Evolutionary conservation across 1,140 invertebrate species (phyloP).

Genomic region (Conopomorpha cramerella): DNA sequence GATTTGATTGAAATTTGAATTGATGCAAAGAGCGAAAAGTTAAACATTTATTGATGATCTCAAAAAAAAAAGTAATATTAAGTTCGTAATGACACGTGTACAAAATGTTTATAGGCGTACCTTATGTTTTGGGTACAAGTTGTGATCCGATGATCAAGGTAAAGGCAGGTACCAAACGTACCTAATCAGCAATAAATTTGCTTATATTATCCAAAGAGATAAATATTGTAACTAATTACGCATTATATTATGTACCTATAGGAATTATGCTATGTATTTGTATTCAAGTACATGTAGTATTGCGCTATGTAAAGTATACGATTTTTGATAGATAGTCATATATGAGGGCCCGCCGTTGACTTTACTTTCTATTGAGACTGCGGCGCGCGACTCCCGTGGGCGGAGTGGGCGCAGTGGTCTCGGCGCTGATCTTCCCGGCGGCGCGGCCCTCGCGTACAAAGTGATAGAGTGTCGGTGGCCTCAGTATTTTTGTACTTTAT

Average conservation of each 20-base stretch:
- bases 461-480: slow-evolving; percentile 55
- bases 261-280: slow-evolving; percentile 21
- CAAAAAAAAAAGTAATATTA: too few species aligned
- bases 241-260: slow-evolving; percentile 16
- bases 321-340: slow-evolving; percentile 22
- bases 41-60: too few species aligned
- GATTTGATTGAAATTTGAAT: too few species aligned
- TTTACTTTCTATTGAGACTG: background rate
- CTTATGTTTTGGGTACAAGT: too few species aligned
- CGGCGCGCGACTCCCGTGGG: too few species aligned
- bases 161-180: too few species aligned
- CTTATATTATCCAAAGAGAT: slow-evolving; percentile 52
- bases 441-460: slow-evolving; percentile 48
- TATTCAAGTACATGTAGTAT: background rate
- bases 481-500: slow-evolving; percentile 59
- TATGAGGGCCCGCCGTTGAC: slow-evolving; percentile 10
- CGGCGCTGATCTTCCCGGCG: slow-evolving; percentile 30
- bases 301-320: slow-evolving; percentile 50
- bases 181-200: too few species aligned
- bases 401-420: slow-evolving; percentile 1
- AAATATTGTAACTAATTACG: slow-evolving; percentile 16
- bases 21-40: too few species aligned
- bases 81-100: too few species aligned
- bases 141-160: too few species aligned
- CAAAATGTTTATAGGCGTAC: too few species aligned